Conservation (phyloP, 2,113 vertebrate species). For the Macrotis lagotis region DNA sequence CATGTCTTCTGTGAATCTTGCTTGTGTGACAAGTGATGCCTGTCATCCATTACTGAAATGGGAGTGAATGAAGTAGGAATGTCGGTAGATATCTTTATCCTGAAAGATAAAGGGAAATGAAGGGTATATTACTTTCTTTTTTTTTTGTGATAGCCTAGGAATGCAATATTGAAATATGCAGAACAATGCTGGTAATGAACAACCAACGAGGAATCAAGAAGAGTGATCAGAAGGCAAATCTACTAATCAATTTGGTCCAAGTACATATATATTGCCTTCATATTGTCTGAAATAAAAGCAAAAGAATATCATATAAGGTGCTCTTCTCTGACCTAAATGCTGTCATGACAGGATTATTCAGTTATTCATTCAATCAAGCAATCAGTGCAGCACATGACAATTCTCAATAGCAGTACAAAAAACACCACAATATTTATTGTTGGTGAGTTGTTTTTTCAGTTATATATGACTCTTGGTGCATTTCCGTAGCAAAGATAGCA, state of each 20-base stretch:
- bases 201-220: neutral
- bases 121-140: neutral
- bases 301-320: neutral
- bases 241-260: neutral
- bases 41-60: neutral
- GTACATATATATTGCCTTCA: neutral
- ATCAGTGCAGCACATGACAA: neutral
- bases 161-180: neutral
- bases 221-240: neutral
- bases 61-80: neutral
- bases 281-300: neutral
- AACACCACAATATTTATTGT: neutral
- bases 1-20: neutral
- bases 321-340: neutral
- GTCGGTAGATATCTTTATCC: neutral
- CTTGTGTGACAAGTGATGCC: neutral
- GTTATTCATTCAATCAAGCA: neutral
- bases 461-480: neutral
- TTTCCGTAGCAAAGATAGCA: neutral
- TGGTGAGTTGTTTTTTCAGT: neutral
- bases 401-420: neutral
- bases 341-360: neutral
- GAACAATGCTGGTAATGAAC: neutral
- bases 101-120: neutral
- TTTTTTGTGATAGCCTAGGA: neutral